Evolutionary conservation across 2,888 invertebrate genomes (phyloP), one percentile per base, ranked within the genome.

Genomic region (Drosophila longiperda): DNA sequence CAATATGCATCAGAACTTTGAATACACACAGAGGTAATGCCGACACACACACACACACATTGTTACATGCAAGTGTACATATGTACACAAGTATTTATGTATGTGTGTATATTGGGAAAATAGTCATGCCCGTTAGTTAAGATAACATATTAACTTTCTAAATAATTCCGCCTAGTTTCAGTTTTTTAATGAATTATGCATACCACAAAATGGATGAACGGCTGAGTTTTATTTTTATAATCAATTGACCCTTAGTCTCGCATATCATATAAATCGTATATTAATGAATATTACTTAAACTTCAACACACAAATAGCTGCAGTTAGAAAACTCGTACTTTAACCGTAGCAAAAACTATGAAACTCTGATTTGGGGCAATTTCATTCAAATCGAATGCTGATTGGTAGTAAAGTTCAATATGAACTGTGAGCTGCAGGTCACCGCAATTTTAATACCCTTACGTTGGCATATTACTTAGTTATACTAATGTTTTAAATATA

Each of bases 1-100:
- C 71, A 76, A 71, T 75, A 17, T 40, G 49, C 76, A 61, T 50
- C 80, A 61, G 57, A 73, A 73, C 48, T 71, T 72, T 63, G 72
- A 38, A 42, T 72, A 20, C 23, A 23, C 23, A 26, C 38, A 64
- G 15, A 48, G 7, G 36, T 45, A 42, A 62, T 40, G 32, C n/a
- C 40, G 12, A 12, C 38, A 54, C 4, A 29, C n/a, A 60, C 15
- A 15, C 1, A 34, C 1, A 36, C 8, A 15, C 17, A 33, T 8
- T 36, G 9, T 2, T 15, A n/a, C 3, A n/a, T 2, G 15, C 9
- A 34, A 15, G 17, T 17, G 7, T 12, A 29, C 29, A 29, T 29
- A 11, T 5, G 1, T 9, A 26, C 1, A 8, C 5, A 20, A 1
- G 1, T 4, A 15, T 9, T 12, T 26, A 34, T 45, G 4, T 32